Base-by-base conservation (phyloP, 2,113 vertebrate genomes). In the Aythya baeri region DNA sequence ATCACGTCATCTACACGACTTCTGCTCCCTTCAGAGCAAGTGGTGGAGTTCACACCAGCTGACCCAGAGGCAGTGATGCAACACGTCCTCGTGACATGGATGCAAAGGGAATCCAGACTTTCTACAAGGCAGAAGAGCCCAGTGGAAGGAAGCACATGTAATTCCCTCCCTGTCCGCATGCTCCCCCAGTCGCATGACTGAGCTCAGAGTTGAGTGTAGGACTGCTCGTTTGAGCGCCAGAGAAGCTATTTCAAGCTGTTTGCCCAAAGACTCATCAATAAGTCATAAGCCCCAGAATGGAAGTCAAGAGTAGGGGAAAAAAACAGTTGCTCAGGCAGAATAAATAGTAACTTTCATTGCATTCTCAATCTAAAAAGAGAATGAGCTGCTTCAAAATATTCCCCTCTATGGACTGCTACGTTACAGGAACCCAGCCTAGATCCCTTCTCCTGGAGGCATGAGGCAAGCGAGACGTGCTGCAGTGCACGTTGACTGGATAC, bases 181-280 rank as follows among this genome's bases (percentile, higher is more conserved):
- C 88, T 95, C 80, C 86, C 67, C 71, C 31, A 1, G 5, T 8
- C 3, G n/a, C 81, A 27, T 27, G 85, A 65, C 91, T 91, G 88
- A 5, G 81, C 87, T 87, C 11, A 3, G 89, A 82, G 93, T 41
- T 1, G 13, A 77, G 91, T 87, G 93, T 91, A 79, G 92, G 94
- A 96, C 88, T 96, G 96, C 91, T 96, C 91, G 50, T 83, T 91
- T 90, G 79, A 96, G 95, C 6, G 70, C 75, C 95, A 96, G 59
- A n/a, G 75, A 36, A 95, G 93, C 90, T 97, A 95, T 97, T 97
- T 97, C 11, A 4, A 95, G 96, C 93, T 92, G 83, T 93, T 91
- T 97, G 94, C 94, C 93, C 77, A 82, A 93, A 95, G 96, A 95
- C 86, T 97, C 95, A 97, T 97, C 95, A 97, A 92, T 97, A 96